These are phyloP conservation scores for Criorhina ranunculi DNA, from an alignment of 2,888 invertebrate species.

Conservation along the genomic window DNA sequence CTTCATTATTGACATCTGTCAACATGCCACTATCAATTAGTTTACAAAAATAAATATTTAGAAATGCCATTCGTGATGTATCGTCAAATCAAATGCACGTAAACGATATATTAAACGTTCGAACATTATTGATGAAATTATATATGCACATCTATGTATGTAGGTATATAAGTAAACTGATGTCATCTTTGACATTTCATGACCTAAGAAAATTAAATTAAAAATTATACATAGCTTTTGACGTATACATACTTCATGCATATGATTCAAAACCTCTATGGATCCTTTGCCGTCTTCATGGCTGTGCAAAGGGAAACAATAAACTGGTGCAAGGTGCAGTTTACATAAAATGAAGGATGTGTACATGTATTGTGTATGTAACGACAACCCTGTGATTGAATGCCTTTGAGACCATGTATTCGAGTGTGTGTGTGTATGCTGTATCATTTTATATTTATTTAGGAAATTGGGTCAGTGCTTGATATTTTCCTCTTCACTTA, in stretches of 20 bases:
- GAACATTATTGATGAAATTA: background rate
- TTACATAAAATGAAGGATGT: background rate
- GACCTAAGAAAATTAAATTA: slow-evolving; percentile 1
- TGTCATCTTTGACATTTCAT: slow-evolving; percentile 14
- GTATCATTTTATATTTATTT: slow-evolving; percentile 37
- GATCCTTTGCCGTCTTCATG: slow-evolving; percentile 9
- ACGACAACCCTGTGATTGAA: slow-evolving; percentile 24
- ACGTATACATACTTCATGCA: background rate
- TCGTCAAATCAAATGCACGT: slow-evolving; percentile 2
- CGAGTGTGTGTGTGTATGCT: slow-evolving; percentile 22
- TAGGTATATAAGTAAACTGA: background rate
- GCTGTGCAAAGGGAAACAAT: background rate
- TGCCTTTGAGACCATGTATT: slow-evolving; percentile 15
- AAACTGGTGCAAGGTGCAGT: slow-evolving; percentile 10
- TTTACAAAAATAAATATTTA: slow-evolving; percentile 8
- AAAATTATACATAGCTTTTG: slow-evolving; percentile 12
- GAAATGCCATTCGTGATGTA: background rate
- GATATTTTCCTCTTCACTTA: slow-evolving; percentile 27
- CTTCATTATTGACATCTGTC: background rate
- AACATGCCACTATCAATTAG: slow-evolving; percentile 10
- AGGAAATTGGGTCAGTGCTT: slow-evolving; percentile 54
- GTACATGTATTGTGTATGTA: slow-evolving; percentile 1
- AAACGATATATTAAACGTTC: slow-evolving; percentile 10
- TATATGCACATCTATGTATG: no score
- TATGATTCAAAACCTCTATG: slow-evolving; percentile 1